These are phyloP conservation scores for Mactromeris polynyma DNA, from an alignment of 2,888 invertebrate species.

Conservation along the genomic window DNA sequence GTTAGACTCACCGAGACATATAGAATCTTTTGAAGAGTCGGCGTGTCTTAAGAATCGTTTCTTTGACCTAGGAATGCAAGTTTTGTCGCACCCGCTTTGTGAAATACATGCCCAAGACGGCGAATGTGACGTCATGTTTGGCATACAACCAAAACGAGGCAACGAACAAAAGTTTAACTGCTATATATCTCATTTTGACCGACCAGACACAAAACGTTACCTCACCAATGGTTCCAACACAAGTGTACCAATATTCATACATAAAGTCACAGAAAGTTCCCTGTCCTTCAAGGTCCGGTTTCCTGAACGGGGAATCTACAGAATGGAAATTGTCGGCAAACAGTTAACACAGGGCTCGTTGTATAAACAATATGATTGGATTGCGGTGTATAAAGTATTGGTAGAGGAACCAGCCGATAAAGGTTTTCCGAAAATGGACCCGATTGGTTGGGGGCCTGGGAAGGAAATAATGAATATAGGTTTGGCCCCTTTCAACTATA, in stretches of 20 bases:
- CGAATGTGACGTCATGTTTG: constrained; percentile 79
- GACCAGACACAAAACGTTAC: constrained; percentile 68
- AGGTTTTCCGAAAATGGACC: constrained; percentile 81
- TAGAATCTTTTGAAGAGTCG: constrained; percentile 78
- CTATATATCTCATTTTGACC: constrained; percentile 76
- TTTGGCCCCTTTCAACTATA: constrained; percentile 68
- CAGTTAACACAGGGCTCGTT: constrained; percentile 70
- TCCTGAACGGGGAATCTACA: constrained; percentile 78
- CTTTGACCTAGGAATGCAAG: constrained; percentile 80
- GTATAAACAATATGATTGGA: constrained; percentile 78
- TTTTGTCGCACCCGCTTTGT: constrained; percentile 77
- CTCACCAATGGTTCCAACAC: constrained; percentile 68
- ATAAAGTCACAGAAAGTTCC: constrained; percentile 72
- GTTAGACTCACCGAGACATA: constrained; percentile 72
- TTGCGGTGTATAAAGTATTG: constrained; percentile 76
- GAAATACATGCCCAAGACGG: constrained; percentile 77
- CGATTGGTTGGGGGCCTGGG: constrained; percentile 84
- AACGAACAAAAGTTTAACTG: constrained; percentile 76
- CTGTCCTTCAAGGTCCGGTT: constrained; percentile 75
- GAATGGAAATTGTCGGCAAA: constrained; percentile 83
- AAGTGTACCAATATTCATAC: constrained; percentile 74
- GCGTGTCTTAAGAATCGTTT: constrained; percentile 82
- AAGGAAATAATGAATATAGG: constrained; percentile 67
- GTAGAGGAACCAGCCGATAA: constrained; percentile 72
- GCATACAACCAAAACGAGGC: constrained; percentile 71